Base-by-base conservation (phyloP, 2,888 invertebrate species). In the Opisthograptis luteolata region DNA sequence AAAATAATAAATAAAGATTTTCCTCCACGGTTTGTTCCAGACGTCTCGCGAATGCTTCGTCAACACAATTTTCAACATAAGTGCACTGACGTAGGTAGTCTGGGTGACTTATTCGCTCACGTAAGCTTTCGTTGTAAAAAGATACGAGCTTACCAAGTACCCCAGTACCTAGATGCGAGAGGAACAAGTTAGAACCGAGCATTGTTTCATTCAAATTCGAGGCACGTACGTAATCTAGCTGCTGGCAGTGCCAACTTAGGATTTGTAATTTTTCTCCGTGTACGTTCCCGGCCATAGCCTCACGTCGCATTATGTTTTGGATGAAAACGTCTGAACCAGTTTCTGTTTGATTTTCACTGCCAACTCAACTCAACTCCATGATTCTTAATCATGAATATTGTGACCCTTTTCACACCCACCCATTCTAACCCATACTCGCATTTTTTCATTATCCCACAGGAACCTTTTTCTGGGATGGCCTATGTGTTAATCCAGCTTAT, bases 171-270 rank as follows among this genome's bases (percentile, higher is more conserved):
- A n/a, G 31, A 37, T 20, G 9, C 34, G 10, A 35, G 17, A 25
- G 41, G 35, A 41, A 30, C 48, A 25, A 25, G 40, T 40, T 35
- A 10, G 28, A 34, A 8, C 36, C 40, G 9, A 28, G 30, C 35
- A 45, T 51, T 51, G 50, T 51, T 44, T 35, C 50, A 40, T 35
- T 51, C 10, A 45, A 44, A 51, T 51, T 45, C 50, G 15, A 51
- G 35, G 22, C 50, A 51, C 50, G 50, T 51, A 51, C 25, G 34
- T 51, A 40, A 51, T 51, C 50, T 45, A 50, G 50, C 39, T 27
- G 42, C 43, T 14, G 30, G 41, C 41, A 32, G 25, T 31, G 43
- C 43, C 49, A 44, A 39, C 35, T 51, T 45, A 36, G 44, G 40
- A 40, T 45, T 41, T 45, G 40, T 51, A 45, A 51, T 45, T 40